Evolutionary conservation across 2,113 vertebrate species (phyloP), one percentile per base, ranked within the genome.

Genomic region (Podarcis muralis): DNA sequence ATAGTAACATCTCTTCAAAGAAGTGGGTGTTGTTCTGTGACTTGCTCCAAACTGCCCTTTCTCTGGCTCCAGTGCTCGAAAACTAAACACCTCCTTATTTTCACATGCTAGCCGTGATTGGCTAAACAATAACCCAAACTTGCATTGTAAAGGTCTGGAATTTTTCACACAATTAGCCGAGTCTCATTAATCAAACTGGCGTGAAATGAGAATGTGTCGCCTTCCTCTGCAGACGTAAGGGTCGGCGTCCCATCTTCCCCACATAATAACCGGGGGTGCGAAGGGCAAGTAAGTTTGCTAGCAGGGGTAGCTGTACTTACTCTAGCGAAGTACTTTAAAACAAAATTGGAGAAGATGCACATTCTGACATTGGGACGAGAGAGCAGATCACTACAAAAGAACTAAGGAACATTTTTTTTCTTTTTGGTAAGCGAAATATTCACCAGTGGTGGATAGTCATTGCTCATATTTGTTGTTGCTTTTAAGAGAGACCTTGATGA

Each of bases 1-100:
- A 97, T 96, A 96, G 96, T 96, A 97, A 97, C 95, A 92, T 95
- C 94, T 94, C 94, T 96, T 97, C 96, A 97, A 97, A 97, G 97
- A 96, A 96, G 96, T 97, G 96, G 96, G 96, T 96, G 97, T 96
- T 96, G 93, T 91, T 96, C 92, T 92, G 94, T 96, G 95, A 97
- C 96, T 96, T 95, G 92, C 91, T 96, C 95, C 93, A 95, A 96
- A 95, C 87, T 88, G 94, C 94, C 95, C 92, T 94, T 90, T 93
- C 15, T 97, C 97, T 97, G 93, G 96, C 96, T 96, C 59, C 83
- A 91, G 90, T 87, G 93, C 92, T 94, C 94, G 95, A 95, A 96
- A 94, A 94, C 94, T 95, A 90, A 91, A 94, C 92, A 92, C 90
- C 89, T 94, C 0, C 93, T 92, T 91, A 93, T 94, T 97, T 97